Evolutionary conservation across 2,888 invertebrate species (phyloP), one percentile per base, ranked within the genome.

Genomic region (Eristalinus sepulchralis): DNA sequence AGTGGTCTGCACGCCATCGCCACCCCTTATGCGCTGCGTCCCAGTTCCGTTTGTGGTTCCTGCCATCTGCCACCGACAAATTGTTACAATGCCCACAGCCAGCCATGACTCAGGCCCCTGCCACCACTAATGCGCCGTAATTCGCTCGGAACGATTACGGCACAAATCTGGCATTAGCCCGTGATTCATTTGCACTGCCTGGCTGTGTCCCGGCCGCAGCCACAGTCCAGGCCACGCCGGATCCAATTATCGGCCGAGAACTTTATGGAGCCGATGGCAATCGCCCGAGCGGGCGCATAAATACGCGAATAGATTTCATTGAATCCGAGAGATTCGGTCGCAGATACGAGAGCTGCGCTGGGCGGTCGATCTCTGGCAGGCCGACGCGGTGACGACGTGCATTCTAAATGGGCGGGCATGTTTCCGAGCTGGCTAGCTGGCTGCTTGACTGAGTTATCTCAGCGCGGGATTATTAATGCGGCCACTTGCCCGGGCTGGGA

Each of bases 401-500:
- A 82, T 85, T 85, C 81, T 82, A 85, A 85, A 82, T 85, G 85
- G 85, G 85, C 85, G 85, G 77, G 72, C 82, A 77, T 77, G 39
- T 85, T 82, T 85, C 82, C 77, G 63, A 77, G 72, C 77, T 60
- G 68, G 53, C 72, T 59, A 80, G 55, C 39, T 75, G 33, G 53
- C 27, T 27, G n/a, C n/a, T n/a, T n/a, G 55, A 66, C 63, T 62
- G 66, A 62, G 70, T 77, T 67, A 82, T 33, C 62, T 20, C 67
- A 63, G 63, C 53, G 81, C 24, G 73, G 59, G 27, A 72, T 82
- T 85, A 82, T 77, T 85, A 82, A 85, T 81, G 81, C 67, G 80
- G 81, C 81, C 76, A 76, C 75, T 72, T 73, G 82, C 62, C 34
- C 66, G 24, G 63, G 57, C 82, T 68, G 64, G 70, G 68, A 60